Evolutionary conservation across 2,888 invertebrate genomes (phyloP).

Genomic region (Amorpha juglandis): DNA sequence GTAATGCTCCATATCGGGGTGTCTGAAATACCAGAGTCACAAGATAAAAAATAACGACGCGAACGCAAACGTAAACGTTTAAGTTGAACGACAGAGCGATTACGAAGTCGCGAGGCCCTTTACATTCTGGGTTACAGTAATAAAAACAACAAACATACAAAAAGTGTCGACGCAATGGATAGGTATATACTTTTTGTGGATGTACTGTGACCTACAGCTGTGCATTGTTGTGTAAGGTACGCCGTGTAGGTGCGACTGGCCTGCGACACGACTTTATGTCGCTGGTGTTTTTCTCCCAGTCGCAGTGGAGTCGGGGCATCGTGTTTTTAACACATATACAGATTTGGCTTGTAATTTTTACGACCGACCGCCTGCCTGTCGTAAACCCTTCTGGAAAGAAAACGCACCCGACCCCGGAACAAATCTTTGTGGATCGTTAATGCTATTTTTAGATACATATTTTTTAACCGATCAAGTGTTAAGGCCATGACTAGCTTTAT

Average conservation of each 20-base stretch:
- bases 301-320: no score
- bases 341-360: no score
- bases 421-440: no score
- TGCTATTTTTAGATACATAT: no score
- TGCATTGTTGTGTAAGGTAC: not conserved
- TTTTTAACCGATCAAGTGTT: no score
- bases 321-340: no score
- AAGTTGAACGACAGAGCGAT: not conserved
- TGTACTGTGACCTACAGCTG: not conserved
- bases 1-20: not conserved
- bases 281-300: no score
- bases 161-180: constrained; percentile 7
- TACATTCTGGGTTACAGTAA: constrained; percentile 1
- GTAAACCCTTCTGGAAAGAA: no score
- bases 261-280: constrained; percentile 6
- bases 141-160: constrained; percentile 20
- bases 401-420: no score
- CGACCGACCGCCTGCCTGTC: no score
- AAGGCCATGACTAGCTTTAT: no score
- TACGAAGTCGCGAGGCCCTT: constrained; percentile 1
- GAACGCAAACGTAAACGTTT: not conserved
- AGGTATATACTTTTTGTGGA: not conserved
- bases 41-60: constrained; percentile 16
- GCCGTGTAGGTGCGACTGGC: not conserved
- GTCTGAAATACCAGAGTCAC: not conserved